These are phyloP conservation scores for Pangasius krempfi DNA, from an alignment of 2,797 vertebrate species.

Conservation along the genomic window DNA sequence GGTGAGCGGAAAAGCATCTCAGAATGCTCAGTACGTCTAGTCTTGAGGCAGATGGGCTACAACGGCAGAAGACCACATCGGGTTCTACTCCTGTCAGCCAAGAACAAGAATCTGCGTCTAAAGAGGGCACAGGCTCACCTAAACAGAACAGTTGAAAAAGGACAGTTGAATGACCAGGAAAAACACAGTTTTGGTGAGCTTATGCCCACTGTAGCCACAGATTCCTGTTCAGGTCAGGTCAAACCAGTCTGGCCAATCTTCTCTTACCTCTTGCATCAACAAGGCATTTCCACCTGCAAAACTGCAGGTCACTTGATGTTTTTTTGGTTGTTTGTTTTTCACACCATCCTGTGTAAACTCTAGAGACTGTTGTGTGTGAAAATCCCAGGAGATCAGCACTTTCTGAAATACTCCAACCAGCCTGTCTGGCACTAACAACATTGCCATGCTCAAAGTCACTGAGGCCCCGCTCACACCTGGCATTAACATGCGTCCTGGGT, in stretches of 20 bases:
- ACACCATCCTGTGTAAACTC: neutral
- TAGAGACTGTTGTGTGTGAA: neutral
- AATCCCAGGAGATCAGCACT: neutral
- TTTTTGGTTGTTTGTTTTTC: neutral
- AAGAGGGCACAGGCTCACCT: neutral
- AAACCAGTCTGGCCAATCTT: neutral
- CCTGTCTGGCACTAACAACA: neutral
- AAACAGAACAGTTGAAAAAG: neutral
- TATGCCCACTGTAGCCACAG: neutral
- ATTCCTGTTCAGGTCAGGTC: neutral
- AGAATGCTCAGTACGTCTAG: neutral
- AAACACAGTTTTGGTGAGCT: neutral
- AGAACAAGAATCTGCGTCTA: neutral
- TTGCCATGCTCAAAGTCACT: neutral
- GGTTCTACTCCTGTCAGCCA: neutral
- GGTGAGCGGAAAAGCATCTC: neutral
- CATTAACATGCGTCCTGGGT: neutral
- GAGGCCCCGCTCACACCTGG: neutral
- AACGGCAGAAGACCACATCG: neutral
- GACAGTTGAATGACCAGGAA: neutral
- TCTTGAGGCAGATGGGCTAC: neutral
- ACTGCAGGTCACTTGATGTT: neutral
- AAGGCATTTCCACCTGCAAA: neutral
- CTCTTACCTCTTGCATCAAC: neutral
- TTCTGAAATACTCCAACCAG: neutral